phyloP scores from a whole-genome alignment of 2,113 vertebrate genomes.

The Trogon surrucura region DNA sequence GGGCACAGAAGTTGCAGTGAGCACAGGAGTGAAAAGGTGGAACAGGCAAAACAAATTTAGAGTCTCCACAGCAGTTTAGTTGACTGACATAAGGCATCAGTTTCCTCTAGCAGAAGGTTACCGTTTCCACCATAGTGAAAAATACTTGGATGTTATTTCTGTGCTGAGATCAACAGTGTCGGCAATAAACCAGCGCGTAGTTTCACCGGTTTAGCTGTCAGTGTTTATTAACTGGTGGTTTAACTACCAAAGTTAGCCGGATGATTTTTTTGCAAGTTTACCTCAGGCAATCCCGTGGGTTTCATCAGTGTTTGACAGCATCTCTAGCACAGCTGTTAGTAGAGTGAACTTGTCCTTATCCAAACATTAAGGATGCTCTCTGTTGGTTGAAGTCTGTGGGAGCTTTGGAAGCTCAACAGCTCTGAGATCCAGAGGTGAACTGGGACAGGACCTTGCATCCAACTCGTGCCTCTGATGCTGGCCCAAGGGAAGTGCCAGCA shows the following conservation, averaged over 20 bases:
- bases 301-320: not conserved
- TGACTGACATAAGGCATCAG: not conserved
- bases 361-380: not conserved
- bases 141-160: not conserved
- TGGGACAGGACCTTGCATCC: not conserved
- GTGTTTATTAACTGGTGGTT: not conserved
- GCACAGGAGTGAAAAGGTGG: not conserved
- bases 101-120: not conserved
- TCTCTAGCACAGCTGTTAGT: not conserved
- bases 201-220: not conserved
- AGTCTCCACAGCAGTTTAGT: not conserved
- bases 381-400: not conserved
- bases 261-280: not conserved
- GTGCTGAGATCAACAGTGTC: not conserved
- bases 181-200: not conserved
- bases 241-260: not conserved
- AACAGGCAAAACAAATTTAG: not conserved
- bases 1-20: not conserved
- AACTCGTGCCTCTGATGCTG: not conserved
- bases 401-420: not conserved
- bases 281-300: not conserved
- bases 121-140: not conserved
- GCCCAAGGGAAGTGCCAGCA: not conserved
- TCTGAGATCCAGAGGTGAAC: not conserved
- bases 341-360: not conserved